Evolutionary conservation across 2,888 invertebrate species (phyloP).

Genomic region (Monochamus alternatus): DNA sequence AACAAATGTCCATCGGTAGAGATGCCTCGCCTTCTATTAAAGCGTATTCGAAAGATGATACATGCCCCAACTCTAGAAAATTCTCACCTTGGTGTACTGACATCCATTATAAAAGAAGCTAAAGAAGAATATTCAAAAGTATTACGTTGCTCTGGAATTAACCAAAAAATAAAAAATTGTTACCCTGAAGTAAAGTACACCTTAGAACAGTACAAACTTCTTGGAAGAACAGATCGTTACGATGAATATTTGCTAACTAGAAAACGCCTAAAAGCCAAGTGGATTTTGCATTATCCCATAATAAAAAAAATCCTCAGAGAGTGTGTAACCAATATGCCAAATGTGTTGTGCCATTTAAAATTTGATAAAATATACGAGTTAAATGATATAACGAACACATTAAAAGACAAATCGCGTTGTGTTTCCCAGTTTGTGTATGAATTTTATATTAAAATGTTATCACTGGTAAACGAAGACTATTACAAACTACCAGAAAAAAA

Average conservation of each 20-base stretch:
- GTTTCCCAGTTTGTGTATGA: slow-evolving; percentile 53
- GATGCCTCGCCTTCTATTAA: slow-evolving; percentile 73
- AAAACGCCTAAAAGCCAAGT: slow-evolving; percentile 73
- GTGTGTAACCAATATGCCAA: slow-evolving; percentile 73
- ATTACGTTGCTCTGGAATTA: slow-evolving; percentile 64
- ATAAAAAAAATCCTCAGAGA: slow-evolving; percentile 75
- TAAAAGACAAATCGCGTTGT: slow-evolving; percentile 54
- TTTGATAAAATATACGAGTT: slow-evolving; percentile 52
- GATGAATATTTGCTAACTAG: slow-evolving; percentile 74
- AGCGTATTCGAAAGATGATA: slow-evolving; percentile 75
- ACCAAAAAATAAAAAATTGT: slow-evolving; percentile 53
- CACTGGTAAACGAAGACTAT: slow-evolving; percentile 46
- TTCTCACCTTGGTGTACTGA: slow-evolving; percentile 73
- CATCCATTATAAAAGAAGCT: slow-evolving; percentile 73
- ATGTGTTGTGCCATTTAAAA: slow-evolving; percentile 72
- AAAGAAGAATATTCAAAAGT: slow-evolving; percentile 75
- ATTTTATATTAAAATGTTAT: slow-evolving; percentile 53
- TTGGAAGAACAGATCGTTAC: slow-evolving; percentile 77
- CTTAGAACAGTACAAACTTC: slow-evolving; percentile 75
- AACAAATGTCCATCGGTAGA: slow-evolving; percentile 46
- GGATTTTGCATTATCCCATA: slow-evolving; percentile 77
- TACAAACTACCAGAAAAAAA: not conserved
- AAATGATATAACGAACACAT: slow-evolving; percentile 51
- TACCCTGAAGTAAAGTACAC: slow-evolving; percentile 76
- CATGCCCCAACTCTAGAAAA: slow-evolving; percentile 73